These are phyloP conservation scores for Platorchestia sp. DNA, from an alignment of 1,140 invertebrate genomes.

Conservation along the genomic window DNA sequence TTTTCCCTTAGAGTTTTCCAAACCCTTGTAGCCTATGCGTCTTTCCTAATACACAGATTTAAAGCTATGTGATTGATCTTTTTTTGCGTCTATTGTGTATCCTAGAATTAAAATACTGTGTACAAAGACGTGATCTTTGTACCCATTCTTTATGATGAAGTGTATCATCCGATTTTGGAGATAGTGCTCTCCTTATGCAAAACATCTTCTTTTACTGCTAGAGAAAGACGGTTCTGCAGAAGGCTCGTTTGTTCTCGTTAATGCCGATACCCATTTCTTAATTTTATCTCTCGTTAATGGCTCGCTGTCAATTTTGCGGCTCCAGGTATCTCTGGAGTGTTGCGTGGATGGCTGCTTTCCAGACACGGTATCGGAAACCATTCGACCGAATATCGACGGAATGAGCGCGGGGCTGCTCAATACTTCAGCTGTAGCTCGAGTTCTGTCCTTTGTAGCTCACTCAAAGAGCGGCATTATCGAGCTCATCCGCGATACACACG, in stretches of 20 bases:
- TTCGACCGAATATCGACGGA: slow-evolving; percentile 5
- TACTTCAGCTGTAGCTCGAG: neutral
- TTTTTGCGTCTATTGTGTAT: no score
- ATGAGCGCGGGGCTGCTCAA: neutral
- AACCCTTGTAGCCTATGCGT: no score
- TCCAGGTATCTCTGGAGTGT: neutral
- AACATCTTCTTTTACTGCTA: neutral
- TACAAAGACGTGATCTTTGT: no score
- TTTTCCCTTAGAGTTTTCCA: no score
- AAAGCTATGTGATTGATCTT: no score
- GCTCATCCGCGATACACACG: neutral
- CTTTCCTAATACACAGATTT: no score
- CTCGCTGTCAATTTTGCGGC: neutral
- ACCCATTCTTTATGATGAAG: no score
- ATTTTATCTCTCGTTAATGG: slow-evolving; percentile 1
- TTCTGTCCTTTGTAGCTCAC: neutral
- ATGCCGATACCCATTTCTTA: slow-evolving; percentile 1
- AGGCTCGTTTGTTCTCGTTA: neutral
- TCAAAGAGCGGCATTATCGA: neutral
- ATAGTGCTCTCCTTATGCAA: neutral
- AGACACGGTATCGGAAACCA: neutral
- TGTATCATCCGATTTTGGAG: no score
- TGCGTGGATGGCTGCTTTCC: neutral
- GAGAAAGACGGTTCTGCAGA: neutral
- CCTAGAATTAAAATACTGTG: no score